Percentiles rank a stretch among this genome's conserved stretches.
These are phyloP conservation scores for Protodeltote pygarga DNA, from an alignment of 2,888 invertebrate genomes.

Conservation along the genomic window DNA sequence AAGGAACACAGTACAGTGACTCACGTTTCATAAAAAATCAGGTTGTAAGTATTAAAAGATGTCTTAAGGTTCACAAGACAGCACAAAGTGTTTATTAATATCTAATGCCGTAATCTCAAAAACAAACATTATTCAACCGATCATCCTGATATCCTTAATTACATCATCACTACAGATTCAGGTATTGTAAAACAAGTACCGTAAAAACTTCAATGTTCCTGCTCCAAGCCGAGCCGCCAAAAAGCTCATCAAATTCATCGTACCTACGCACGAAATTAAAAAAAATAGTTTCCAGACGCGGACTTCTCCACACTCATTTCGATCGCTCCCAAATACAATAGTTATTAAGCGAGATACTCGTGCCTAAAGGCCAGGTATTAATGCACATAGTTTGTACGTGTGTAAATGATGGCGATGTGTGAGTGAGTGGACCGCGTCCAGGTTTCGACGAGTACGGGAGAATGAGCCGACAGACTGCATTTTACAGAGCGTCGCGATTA, in stretches of 20 bases:
- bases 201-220: too few relatives aligned
- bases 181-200: conserved; percentile 16
- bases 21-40: too few relatives aligned
- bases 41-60: too few relatives aligned
- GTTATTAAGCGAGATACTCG: conserved; percentile 80
- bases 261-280: conserved; percentile 26
- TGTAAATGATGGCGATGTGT: conserved; percentile 55
- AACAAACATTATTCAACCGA: too few relatives aligned
- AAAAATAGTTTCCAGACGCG: conserved; percentile 65
- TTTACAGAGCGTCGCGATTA: conserved; percentile 55
- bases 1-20: too few relatives aligned
- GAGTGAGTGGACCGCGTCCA: conserved; percentile 81
- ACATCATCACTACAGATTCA: not conserved
- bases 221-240: too few relatives aligned
- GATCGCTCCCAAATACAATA: conserved; percentile 86
- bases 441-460: conserved; percentile 77
- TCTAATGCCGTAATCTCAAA: too few relatives aligned
- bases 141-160: too few relatives aligned
- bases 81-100: too few relatives aligned
- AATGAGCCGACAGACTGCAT: conserved; percentile 70
- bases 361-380: conserved; percentile 66
- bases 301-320: conserved; percentile 77
- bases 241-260: conserved; percentile 29
- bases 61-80: too few relatives aligned
- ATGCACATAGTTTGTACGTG: conserved; percentile 45